Evolutionary conservation across 1,140 invertebrate genomes (phyloP), one percentile per base, ranked within the genome.

Genomic region (Drosophila takahashii): DNA sequence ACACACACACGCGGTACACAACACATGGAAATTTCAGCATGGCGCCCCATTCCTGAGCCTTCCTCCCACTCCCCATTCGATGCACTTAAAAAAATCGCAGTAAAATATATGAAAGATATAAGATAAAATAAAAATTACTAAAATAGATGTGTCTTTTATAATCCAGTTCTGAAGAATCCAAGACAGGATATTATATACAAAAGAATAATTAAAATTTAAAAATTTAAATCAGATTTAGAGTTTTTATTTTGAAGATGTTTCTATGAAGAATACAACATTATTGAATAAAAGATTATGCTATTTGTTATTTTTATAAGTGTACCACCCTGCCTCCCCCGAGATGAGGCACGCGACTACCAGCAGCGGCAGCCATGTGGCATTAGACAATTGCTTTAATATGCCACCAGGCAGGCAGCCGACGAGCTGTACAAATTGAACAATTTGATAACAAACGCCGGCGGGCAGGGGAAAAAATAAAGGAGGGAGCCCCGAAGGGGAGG

Each of bases 371-470:
- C 83, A 86, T 86, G 83, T 85, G 78, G 83, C 69, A 85, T 85
- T 85, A 81, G 83, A 87, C 83, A 85, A 85, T 85, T 85, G 83
- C 81, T 87, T 87, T 78, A 85, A 85, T 85, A 87, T 85, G 81
- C 83, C 81, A 85, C 57, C 67, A 81, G 79, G 76, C 67, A 52
- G 70, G 51, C 54, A 56, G 67, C 37, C 74, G 76, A 50, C 77
- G 81, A 77, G 74, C 69, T 61, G 80, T 81, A 84, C 78, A 85
- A 85, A 85, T 85, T 85, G 83, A 87, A 85, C 81, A 85, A 87
- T 85, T 85, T 85, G 81, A 85, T 85, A 85, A 85, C 78, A 81
- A 72, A 85, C 52, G 66, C 36, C 2, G 29, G 29, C 39, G 18
- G 27, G 36, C 32, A 9, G 32, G 16, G 51, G 22, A 47, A 18